A percentile compares a stretch with the other conserved stretches of the same genome.
phyloP scores from a whole-genome alignment of 2,888 invertebrate species.

The Thymelicus acteon region DNA sequence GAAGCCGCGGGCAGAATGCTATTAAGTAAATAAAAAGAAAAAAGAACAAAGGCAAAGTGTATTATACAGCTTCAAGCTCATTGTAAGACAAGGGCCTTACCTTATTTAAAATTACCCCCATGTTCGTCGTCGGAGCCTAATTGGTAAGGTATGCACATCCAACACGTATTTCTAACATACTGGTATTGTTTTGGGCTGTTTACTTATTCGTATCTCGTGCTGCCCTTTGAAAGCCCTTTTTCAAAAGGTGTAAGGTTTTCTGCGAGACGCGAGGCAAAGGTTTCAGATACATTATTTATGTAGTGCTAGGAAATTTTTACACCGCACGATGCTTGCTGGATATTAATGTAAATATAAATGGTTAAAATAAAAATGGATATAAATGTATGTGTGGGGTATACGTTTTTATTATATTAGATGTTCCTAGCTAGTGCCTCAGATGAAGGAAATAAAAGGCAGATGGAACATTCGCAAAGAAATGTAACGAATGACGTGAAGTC shows the following conservation, averaged over 20 bases:
- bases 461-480: no score
- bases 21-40: background rate
- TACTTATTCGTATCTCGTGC: slow-evolving; percentile 66
- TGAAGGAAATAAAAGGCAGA: no score
- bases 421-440: no score
- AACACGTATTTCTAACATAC: slow-evolving; percentile 47
- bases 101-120: slow-evolving; percentile 33
- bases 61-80: background rate
- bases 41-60: no score
- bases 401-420: background rate
- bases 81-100: background rate
- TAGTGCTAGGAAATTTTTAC: slow-evolving; percentile 7
- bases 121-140: slow-evolving; percentile 29
- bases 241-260: slow-evolving; percentile 47
- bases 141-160: slow-evolving; percentile 36
- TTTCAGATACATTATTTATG: slow-evolving; percentile 48
- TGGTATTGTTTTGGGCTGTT: slow-evolving; percentile 58
- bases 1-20: no score
- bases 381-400: background rate
- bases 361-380: no score
- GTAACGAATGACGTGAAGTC: no score
- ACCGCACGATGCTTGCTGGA: background rate
- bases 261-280: slow-evolving; percentile 41
- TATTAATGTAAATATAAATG: background rate
- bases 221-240: slow-evolving; percentile 51